Conservation (phyloP, 2,797 vertebrate species). For the Sparus aurata region DNA sequence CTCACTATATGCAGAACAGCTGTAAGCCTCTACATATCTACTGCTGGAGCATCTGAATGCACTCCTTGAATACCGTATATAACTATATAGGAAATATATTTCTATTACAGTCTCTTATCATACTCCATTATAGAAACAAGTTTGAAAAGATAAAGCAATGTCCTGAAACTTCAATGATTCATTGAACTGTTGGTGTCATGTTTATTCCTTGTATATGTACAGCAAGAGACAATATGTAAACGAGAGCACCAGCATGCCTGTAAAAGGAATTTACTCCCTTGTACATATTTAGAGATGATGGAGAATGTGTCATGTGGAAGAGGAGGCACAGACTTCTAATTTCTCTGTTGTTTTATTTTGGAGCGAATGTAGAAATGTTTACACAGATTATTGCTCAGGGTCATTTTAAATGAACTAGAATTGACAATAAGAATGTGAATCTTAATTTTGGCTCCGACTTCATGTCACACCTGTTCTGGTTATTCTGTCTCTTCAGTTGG, state of each 20-base stretch:
- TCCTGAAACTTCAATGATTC: slow-evolving; percentile 33
- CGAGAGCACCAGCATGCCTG: slow-evolving; percentile 80
- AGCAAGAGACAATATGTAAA: slow-evolving; percentile 63
- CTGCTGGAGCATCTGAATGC: slow-evolving; percentile 70
- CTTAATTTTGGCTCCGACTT: slow-evolving; percentile 50
- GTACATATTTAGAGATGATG: slow-evolving; percentile 41
- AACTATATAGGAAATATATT: slow-evolving; percentile 58
- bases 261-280: slow-evolving; percentile 39
- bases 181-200: slow-evolving; percentile 48
- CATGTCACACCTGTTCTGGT: slow-evolving; percentile 9
- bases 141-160: slow-evolving; percentile 42
- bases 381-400: slow-evolving; percentile 85
- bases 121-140: slow-evolving; percentile 22
- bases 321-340: slow-evolving; percentile 44
- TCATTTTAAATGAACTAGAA: slow-evolving; percentile 78
- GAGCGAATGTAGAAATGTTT: slow-evolving; percentile 82
- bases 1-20: slow-evolving; percentile 48
- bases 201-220: slow-evolving; percentile 65
- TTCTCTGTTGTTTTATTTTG: slow-evolving; percentile 47
- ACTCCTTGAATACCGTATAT: slow-evolving; percentile 59
- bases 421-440: slow-evolving; percentile 79
- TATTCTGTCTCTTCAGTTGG: background rate
- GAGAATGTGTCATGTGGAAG: slow-evolving; percentile 30
- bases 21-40: slow-evolving; percentile 56
- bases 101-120: slow-evolving; percentile 45